These are phyloP conservation scores for Hippocampus mohnikei DNA, from an alignment of 2,113 vertebrate genomes.

Conservation along the genomic window DNA sequence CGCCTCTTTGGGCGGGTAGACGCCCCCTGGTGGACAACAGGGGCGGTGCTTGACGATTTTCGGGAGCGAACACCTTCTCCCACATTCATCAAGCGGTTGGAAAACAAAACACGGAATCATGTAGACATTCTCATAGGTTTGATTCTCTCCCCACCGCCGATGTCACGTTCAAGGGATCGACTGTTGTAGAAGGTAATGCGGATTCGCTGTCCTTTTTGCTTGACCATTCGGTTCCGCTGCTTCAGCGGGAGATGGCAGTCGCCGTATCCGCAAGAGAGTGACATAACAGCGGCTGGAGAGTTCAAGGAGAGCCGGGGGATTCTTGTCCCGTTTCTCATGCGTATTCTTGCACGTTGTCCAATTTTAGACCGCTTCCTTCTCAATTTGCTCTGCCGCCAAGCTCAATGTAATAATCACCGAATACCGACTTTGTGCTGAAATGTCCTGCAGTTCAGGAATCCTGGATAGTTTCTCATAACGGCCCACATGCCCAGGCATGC, in stretches of 20 bases:
- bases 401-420: neutral
- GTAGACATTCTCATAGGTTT: slow-evolving; percentile 1
- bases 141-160: neutral
- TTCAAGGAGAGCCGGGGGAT: slow-evolving; percentile 18
- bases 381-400: neutral
- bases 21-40: slow-evolving; percentile 24
- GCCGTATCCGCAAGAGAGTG: slow-evolving; percentile 20
- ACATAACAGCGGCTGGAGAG: slow-evolving; percentile 13
- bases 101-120: slow-evolving; percentile 17
- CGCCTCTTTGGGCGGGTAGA: slow-evolving; percentile 27
- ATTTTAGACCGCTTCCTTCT: neutral
- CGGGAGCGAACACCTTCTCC: neutral
- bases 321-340: neutral
- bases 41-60: slow-evolving; percentile 6
- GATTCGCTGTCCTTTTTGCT: neutral
- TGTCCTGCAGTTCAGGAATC: neutral
- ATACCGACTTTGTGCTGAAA: neutral
- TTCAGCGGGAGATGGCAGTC: slow-evolving; percentile 18
- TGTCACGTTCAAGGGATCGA: slow-evolving; percentile 6
- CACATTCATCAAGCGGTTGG: neutral
- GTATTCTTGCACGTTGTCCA: neutral
- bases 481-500: slow-evolving; percentile 17
- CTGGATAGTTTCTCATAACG: neutral
- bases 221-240: slow-evolving; percentile 21
- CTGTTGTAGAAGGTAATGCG: slow-evolving; percentile 40